Conservation (phyloP, 2,797 vertebrate genomes). For the Sphaeramia orbicularis region DNA sequence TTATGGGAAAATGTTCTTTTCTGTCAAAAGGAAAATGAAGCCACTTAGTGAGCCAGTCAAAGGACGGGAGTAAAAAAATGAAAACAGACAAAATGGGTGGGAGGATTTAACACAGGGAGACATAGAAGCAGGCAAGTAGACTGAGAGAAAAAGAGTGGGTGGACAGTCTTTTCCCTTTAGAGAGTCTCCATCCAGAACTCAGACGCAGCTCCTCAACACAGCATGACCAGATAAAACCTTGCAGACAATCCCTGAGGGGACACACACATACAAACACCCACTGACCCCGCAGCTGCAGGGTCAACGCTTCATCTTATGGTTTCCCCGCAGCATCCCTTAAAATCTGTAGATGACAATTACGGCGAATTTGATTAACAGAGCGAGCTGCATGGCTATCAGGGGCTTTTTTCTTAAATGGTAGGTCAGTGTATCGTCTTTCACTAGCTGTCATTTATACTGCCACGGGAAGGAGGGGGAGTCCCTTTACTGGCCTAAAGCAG, state of each 20-base stretch:
- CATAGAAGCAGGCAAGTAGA: slow-evolving; percentile 63
- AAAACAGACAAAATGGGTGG: slow-evolving; percentile 63
- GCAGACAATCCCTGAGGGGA: slow-evolving; percentile 65
- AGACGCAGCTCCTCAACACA: slow-evolving; percentile 68
- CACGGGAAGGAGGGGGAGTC: slow-evolving; percentile 72
- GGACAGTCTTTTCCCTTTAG: slow-evolving; percentile 65
- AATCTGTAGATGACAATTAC: slow-evolving; percentile 82
- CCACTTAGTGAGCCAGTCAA: slow-evolving; percentile 10
- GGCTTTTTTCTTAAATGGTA: slow-evolving; percentile 60
- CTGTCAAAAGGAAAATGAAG: slow-evolving; percentile 31
- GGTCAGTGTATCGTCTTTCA: slow-evolving; percentile 82
- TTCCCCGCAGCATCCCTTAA: slow-evolving; percentile 77
- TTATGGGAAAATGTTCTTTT: slow-evolving; percentile 29
- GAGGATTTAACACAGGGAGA: slow-evolving; percentile 64
- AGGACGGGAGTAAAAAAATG: slow-evolving; percentile 40
- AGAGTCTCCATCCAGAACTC: slow-evolving; percentile 60
- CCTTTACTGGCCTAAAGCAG: slow-evolving; percentile 82
- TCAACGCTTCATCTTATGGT: slow-evolving; percentile 67
- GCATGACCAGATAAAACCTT: slow-evolving; percentile 74
- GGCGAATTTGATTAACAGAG: slow-evolving; percentile 84
- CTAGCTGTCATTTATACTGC: slow-evolving; percentile 86
- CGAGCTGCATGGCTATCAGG: slow-evolving; percentile 64
- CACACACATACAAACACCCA: slow-evolving; percentile 24
- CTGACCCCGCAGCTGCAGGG: slow-evolving; percentile 58
- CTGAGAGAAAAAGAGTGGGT: slow-evolving; percentile 73